Evolutionary conservation across 2,888 invertebrate genomes (phyloP), one percentile per base, ranked within the genome.

Genomic region (Latheticus oryzae): DNA sequence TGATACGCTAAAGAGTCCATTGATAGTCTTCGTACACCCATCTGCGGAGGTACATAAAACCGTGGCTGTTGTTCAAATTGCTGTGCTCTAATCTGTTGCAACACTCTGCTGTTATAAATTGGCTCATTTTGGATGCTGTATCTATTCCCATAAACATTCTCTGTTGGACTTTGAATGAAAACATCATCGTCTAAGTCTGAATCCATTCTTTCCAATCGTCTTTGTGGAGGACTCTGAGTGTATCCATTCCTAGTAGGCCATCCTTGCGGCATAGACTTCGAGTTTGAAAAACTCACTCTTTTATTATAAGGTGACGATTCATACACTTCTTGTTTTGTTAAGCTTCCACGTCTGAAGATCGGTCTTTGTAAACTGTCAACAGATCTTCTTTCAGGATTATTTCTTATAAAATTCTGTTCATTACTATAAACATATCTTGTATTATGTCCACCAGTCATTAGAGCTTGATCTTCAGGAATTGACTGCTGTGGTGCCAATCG

Each of bases 311-410:
- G 73, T 2, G 77, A 75, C 35, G 77, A 75, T 3, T 81, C 79
- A 61, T 50, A 52, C 4, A 54, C 48, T 50, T 69, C 68, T n/a
- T 73, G 75, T 26, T 73, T 72, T 2, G 78, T 75, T 30, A 83
- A 71, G 64, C 83, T 83, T 1, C 83, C 82, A n/a, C 83, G 67
- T 67, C 80, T 80, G 50, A 83, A 83, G 53, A 83, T 83, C 1
- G 83, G 83, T 4, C 72, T 63, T 23, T 74, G 70, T 0, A 69
- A 45, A 43, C 64, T 67, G 26, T 65, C 66, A 58, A 71, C 60
- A 1, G 73, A 71, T 33, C 68, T 62, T 19, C 74, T 57, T 51
- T 72, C 72, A 1, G 72, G 70, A 16, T 66, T 48, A 26, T 68
- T 70, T 28, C 72, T 51, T 30, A 60, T 60, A 32, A 71, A 70